Conservation (phyloP, 2,888 invertebrate species). For the Scrobipalpa atriplicella region DNA sequence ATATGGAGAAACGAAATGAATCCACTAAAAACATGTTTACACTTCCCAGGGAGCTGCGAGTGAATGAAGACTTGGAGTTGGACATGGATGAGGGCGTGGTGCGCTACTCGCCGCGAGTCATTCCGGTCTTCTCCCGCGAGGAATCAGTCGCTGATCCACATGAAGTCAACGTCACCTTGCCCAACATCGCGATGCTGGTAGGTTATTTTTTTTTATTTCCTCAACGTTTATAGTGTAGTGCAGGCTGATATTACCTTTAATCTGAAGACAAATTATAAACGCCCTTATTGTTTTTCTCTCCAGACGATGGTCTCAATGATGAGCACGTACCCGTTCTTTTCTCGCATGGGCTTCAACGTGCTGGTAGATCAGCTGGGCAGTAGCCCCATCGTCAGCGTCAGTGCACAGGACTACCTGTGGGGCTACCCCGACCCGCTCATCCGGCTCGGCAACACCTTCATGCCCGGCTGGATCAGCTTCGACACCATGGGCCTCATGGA, state of each 20-base stretch:
- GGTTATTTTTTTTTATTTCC: conserved; percentile 60
- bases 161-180: conserved; percentile 82
- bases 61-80: conserved; percentile 83
- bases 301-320: conserved; percentile 84
- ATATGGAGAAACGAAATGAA: no score
- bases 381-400: conserved; percentile 84
- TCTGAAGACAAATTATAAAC: no score
- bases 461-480: conserved; percentile 89
- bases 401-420: conserved; percentile 89
- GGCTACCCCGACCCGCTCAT: conserved; percentile 91
- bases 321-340: conserved; percentile 76
- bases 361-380: conserved; percentile 81
- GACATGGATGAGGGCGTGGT: conserved; percentile 84
- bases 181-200: conserved; percentile 89
- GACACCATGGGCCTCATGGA: conserved; percentile 89
- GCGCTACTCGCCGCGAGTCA: conserved; percentile 83
- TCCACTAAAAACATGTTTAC: background rate
- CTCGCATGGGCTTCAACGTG: conserved; percentile 84
- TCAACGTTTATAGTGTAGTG: no score
- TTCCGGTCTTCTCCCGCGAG: conserved; percentile 82
- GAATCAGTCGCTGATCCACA: conserved; percentile 85
- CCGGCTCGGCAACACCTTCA: conserved; percentile 84
- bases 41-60: conserved; percentile 77
- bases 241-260: no score
- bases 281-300: conserved; percentile 27